Evolutionary conservation across 2,797 vertebrate genomes (phyloP).

Genomic region (Erpetoichthys calabaricus): DNA sequence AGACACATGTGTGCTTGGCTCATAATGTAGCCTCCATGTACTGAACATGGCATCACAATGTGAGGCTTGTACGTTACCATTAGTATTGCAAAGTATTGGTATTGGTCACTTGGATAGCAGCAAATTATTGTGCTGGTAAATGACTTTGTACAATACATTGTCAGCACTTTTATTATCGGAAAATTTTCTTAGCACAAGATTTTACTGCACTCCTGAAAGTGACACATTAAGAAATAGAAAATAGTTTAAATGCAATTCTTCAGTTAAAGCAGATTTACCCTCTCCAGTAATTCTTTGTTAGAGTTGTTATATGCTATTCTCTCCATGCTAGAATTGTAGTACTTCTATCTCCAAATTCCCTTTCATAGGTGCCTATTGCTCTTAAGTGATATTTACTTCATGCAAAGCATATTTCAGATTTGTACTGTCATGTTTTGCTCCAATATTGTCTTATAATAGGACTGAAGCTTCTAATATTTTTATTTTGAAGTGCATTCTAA

Average conservation of each 20-base stretch:
- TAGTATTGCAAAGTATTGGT: constrained; percentile 26
- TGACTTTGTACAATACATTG: not conserved
- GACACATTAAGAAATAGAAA: constrained; percentile 4
- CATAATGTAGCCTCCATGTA: constrained; percentile 44
- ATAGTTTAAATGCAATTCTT: not conserved
- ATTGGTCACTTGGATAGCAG: not conserved
- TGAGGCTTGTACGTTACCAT: constrained; percentile 49
- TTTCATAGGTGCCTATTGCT: too few species aligned
- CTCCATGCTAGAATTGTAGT: too few species aligned
- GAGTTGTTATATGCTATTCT: too few species aligned
- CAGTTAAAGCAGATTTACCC: not conserved
- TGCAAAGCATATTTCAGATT: too few species aligned
- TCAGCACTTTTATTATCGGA: not conserved
- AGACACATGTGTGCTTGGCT: constrained; percentile 45
- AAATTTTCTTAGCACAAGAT: not conserved
- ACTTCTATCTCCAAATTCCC: too few species aligned
- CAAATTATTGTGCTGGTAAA: not conserved
- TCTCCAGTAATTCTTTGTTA: too few species aligned
- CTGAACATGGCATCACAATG: constrained; percentile 41
- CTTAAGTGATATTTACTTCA: too few species aligned
- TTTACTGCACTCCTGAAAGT: not conserved
- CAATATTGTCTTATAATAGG: too few species aligned
- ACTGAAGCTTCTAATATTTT: too few species aligned
- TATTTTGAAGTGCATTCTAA: too few species aligned
- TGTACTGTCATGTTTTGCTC: too few species aligned